A percentile compares a stretch with the other conserved stretches of the same genome.
Conservation (phyloP, 2,113 vertebrate genomes). For the Brienomyrus longianalis region DNA sequence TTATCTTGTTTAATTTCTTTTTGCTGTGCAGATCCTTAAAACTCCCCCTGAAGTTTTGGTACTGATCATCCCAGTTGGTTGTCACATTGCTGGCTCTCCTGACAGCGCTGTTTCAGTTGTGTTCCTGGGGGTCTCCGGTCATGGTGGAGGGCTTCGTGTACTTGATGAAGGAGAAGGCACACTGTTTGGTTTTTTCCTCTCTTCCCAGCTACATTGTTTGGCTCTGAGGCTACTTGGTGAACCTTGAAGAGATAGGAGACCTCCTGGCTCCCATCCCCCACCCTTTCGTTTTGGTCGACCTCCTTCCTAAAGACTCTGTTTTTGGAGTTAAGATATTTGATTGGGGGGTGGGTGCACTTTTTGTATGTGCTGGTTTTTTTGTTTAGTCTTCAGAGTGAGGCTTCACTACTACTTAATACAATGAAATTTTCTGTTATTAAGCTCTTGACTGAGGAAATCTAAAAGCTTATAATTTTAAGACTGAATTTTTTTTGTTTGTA, state of each 20-base stretch:
- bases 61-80: neutral
- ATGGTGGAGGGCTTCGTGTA: slow-evolving; percentile 13
- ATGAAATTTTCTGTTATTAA: neutral
- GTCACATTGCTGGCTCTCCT: neutral
- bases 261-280: slow-evolving; percentile 19
- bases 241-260: slow-evolving; percentile 39
- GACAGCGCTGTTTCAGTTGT: slow-evolving; percentile 3
- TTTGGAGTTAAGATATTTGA: slow-evolving; percentile 11
- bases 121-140: slow-evolving; percentile 20
- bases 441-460: neutral
- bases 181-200: neutral
- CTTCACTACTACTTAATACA: neutral
- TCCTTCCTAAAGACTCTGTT: slow-evolving; percentile 29
- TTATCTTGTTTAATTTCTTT: neutral
- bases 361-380: neutral
- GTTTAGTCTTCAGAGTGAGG: neutral
- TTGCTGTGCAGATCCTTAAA: neutral
- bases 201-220: slow-evolving; percentile 33
- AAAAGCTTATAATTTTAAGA: neutral
- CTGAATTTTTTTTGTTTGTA: neutral
- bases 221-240: slow-evolving; percentile 39
- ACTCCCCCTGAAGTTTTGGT: neutral
- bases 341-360: neutral
- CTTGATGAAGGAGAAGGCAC: slow-evolving; percentile 5
- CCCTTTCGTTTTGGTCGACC: slow-evolving; percentile 27